Evolutionary conservation across 2,113 vertebrate genomes (phyloP).

Genomic region (Crotalus helleri): DNA sequence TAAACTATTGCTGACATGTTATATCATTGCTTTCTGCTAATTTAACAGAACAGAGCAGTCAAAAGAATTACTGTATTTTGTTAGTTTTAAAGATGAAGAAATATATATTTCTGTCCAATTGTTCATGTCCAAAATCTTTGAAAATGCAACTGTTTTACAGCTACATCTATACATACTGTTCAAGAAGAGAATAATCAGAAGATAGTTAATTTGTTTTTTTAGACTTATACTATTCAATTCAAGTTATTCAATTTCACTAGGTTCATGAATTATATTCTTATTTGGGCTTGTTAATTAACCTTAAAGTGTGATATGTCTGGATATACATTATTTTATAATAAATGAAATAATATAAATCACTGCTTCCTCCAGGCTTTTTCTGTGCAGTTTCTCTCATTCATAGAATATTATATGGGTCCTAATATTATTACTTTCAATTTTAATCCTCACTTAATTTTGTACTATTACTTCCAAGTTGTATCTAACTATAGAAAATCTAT

Average conservation of each 20-base stretch:
- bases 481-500: neutral
- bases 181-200: neutral
- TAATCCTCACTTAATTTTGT: neutral
- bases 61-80: constrained; percentile 36
- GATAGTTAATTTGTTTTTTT: neutral
- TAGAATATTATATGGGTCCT: too few relatives aligned
- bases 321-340: neutral
- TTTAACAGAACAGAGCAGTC: constrained; percentile 47
- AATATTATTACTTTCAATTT: neutral
- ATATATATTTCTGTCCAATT: constrained; percentile 1
- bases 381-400: neutral
- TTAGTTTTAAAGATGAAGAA: neutral
- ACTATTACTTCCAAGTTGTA: neutral
- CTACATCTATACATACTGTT: neutral
- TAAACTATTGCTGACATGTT: constrained; percentile 52
- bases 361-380: neutral
- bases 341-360: neutral
- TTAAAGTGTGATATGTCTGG: neutral
- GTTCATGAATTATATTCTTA: neutral
- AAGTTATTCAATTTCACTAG: neutral
- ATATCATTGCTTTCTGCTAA: constrained; percentile 11
- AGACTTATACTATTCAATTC: neutral
- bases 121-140: neutral
- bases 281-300: neutral
- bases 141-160: neutral